phyloP scores from a whole-genome alignment of 2,113 vertebrate species.

The Sprattus sprattus region DNA sequence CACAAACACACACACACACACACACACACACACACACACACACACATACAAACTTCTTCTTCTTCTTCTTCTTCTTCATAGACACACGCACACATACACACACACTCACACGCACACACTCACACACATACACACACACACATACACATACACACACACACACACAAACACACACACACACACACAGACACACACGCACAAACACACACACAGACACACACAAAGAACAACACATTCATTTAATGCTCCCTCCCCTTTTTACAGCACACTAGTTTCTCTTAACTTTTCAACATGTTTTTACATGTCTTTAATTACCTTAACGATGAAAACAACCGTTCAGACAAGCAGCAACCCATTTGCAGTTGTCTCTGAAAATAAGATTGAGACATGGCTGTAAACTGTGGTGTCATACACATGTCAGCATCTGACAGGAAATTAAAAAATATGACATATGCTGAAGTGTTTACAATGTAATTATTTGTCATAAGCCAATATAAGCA shows the following conservation, averaged over 20 bases:
- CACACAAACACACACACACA: not conserved
- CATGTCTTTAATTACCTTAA: not conserved
- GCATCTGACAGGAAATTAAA: too few relatives aligned
- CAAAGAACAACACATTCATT: not conserved
- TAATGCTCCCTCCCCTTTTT: too few relatives aligned
- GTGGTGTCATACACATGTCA: too few relatives aligned
- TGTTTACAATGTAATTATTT: too few relatives aligned
- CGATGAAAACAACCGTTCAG: not conserved
- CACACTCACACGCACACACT: not conserved
- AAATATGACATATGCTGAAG: too few relatives aligned
- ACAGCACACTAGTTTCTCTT: not conserved
- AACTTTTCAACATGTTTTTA: not conserved
- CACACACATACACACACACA: not conserved
- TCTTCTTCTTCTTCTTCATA: too few relatives aligned
- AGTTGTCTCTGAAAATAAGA: not conserved
- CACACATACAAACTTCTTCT: constrained; percentile 2
- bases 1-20: not conserved
- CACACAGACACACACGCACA: not conserved
- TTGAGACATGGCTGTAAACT: not conserved
- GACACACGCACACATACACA: not conserved
- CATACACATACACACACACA: not conserved
- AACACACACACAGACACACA: not conserved
- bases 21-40: not conserved
- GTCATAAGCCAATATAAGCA: too few relatives aligned
- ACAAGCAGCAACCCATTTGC: not conserved